Evolutionary conservation across 1,140 invertebrate species (phyloP).

Genomic region (Aphelenchoides avenae): DNA sequence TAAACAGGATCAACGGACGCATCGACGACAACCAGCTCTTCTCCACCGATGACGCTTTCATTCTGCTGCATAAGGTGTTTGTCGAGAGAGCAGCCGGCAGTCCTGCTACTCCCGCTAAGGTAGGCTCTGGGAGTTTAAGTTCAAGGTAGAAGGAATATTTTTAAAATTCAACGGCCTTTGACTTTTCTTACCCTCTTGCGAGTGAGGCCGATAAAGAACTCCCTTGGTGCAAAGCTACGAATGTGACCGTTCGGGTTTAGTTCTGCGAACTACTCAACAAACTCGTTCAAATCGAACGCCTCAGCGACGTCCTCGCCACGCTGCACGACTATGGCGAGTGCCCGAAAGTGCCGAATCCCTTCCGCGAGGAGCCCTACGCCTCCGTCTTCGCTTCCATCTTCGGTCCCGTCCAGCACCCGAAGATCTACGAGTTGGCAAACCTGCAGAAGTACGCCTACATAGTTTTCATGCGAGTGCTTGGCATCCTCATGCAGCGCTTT

Average conservation of each 20-base stretch:
- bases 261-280: no score
- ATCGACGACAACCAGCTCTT: conserved; percentile 45
- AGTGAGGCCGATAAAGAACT: no score
- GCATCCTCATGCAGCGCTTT: conserved; percentile 33
- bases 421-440: conserved; percentile 35
- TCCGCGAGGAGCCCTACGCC: conserved; percentile 2
- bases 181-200: no score
- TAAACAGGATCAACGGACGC: no score
- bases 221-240: no score
- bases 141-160: no score
- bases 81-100: conserved; percentile 30
- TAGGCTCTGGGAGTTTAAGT: conserved; percentile 1
- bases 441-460: conserved; percentile 42
- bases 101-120: conserved; percentile 5
- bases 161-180: no score
- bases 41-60: conserved; percentile 45
- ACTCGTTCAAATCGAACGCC: no score
- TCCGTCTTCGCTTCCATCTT: no score
- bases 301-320: no score
- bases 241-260: no score
- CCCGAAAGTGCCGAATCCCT: conserved; percentile 12
- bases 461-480: conserved; percentile 38
- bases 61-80: conserved; percentile 38
- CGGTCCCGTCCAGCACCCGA: conserved; percentile 24
- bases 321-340: no score